Evolutionary conservation across 2,797 vertebrate genomes (phyloP), one percentile per base, ranked within the genome.

Genomic region (Crenichthys baileyi): DNA sequence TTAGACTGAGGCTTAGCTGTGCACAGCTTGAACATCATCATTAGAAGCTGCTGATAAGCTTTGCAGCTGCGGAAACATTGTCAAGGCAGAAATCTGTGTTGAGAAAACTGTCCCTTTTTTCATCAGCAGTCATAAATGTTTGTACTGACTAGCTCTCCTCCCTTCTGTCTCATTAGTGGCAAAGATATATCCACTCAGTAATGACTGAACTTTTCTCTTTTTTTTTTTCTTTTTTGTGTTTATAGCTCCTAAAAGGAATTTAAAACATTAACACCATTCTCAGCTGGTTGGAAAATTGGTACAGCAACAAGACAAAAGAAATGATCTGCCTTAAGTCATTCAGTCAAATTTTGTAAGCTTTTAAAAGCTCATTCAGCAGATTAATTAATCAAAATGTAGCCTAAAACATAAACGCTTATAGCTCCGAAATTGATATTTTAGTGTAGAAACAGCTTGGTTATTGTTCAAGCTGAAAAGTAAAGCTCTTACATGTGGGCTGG

Each of bases 31-130:
- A 31, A 72, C 55, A 88, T 90, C 31, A 4, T 82, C 79, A 82
- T 70, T 74, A 82, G 71, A 75, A 89, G 83, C 78, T 79, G 75
- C 73, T 80, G 60, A 72, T 83, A 85, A 82, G 75, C 73, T 46
- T 73, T 81, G 65, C 4, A 77, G 53, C 55, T 77, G 75, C 70
- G 61, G 79, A 70, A 79, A 80, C 78, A 6, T 77, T 78, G 72
- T 60, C 61, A 18, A 50, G 55, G 63, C 61, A 31, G 7, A 70
- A 70, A 71, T 41, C 6, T 5, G 0, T 12, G 56, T 60, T 76
- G 46, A 73, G 55, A 83, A 82, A 81, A 83, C 65, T 18, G 1
- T 3, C 24, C 50, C 46, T 70, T 73, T 48, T 13, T 72, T 26
- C 20, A 31, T 9, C 1, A 5, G n/a, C 29, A n/a, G 0, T 51